Base-by-base conservation (phyloP, 2,113 vertebrate genomes). In the Cochlearius cochlearius region DNA sequence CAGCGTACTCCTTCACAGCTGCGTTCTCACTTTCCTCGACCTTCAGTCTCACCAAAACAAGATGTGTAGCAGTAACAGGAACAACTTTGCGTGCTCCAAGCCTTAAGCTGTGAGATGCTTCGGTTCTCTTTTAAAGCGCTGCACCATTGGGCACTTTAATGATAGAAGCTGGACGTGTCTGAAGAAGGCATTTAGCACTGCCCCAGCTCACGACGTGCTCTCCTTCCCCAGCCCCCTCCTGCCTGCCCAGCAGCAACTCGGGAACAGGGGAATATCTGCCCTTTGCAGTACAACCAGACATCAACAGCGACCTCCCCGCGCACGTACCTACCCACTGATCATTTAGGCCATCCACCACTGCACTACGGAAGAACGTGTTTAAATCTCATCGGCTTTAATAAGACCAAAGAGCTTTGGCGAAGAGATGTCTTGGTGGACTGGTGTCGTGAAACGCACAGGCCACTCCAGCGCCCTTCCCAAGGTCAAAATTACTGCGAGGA, bases 261-360 rank as follows among this genome's bases (percentile, higher is more conserved):
- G 60, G 11, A 79, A 49, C 59, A n/a, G 20, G 18, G 30, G 6
- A 86, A 73, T 45, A 60, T 41, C 59, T 55, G 43, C 34, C 63
- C 59, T 56, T 49, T 5, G 32, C 29, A 78, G 52, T 4, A 34
- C 36, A 41, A 41, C 9, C 38, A 32, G 32, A 13, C 20, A 55
- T 6, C 1, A 12, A 27, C 36, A 34, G 52, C 4, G 1, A 45
- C n/a, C 32, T 84, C 34, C 62, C 36, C 8, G 1, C 9, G 3
- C 18, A n/a, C 0, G 0, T 0, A 25, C 16, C 26, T 6, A 4
- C 3, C 63, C 43, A 52, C 15, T 52, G 71, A 1, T 1, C 5
- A n/a, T 34, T 16, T 21, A 21, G 52, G 45, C 49, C 53, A 69
- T 8, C 71, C 41, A 71, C 41, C 36, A 17, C 55, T 8, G n/a